phyloP scores from a whole-genome alignment of 92 coral and sea anemone species.

The Chrysogorgia sp. region DNA sequence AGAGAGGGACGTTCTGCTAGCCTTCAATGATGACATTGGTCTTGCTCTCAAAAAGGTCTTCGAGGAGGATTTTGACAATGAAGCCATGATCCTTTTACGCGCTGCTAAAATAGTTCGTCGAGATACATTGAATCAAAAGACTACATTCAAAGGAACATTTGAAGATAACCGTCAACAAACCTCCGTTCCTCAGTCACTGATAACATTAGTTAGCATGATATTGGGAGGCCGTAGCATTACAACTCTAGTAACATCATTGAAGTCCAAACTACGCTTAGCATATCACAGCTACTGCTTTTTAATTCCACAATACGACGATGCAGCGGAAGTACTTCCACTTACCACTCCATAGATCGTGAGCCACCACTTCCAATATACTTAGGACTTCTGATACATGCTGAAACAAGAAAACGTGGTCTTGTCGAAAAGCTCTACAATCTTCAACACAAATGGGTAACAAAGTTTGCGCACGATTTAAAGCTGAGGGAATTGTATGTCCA shows the following conservation, averaged over 20 bases:
- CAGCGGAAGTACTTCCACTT: slow-evolving; percentile 17
- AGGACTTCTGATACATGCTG: slow-evolving; percentile 58
- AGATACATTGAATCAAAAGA: slow-evolving; percentile 8
- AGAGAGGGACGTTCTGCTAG: slow-evolving; percentile 34
- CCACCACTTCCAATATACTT: slow-evolving; percentile 66
- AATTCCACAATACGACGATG: slow-evolving; percentile 52
- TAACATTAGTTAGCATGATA: slow-evolving; percentile 29
- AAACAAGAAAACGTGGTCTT: slow-evolving; percentile 56
- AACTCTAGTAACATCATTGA: slow-evolving; percentile 38
- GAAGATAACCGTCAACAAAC: slow-evolving; percentile 11
- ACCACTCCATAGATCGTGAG: slow-evolving; percentile 57
- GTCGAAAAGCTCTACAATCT: slow-evolving; percentile 26
- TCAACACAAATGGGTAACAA: slow-evolving; percentile 60
- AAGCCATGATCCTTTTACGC: slow-evolving; percentile 7
- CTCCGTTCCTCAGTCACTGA: slow-evolving; percentile 24
- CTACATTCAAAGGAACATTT: slow-evolving; percentile 23
- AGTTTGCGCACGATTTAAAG: slow-evolving; percentile 42
- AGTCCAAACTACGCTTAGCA: slow-evolving; percentile 65
- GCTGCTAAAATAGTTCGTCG: slow-evolving; percentile 22
- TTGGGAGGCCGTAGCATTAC: slow-evolving; percentile 26
- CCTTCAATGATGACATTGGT: slow-evolving; percentile 29
- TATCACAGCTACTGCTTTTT: slow-evolving; percentile 62
- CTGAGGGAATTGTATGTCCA: slow-evolving; percentile 59
- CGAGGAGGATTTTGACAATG: slow-evolving; percentile 17
- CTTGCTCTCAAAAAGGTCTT: neutral